Conservation (phyloP, 2,797 vertebrate species). For the Gastrophryne carolinensis region DNA sequence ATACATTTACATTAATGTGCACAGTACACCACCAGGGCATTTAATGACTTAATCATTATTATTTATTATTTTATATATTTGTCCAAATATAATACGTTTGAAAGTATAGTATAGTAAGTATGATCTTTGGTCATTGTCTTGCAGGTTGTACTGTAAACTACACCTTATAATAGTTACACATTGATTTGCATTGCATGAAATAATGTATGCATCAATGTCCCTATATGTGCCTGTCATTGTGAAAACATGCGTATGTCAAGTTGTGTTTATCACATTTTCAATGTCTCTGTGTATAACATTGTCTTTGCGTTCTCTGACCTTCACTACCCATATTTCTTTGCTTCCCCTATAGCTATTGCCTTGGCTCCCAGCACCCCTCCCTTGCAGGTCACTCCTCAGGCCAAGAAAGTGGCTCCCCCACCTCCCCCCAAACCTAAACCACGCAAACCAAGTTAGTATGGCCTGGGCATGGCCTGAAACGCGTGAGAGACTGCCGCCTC, state of each 20-base stretch:
- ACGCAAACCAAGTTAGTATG: constrained; percentile 85
- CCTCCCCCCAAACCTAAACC: constrained; percentile 81
- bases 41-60: no score
- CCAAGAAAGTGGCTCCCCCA: constrained; percentile 75
- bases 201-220: no score
- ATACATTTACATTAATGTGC: no score
- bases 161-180: no score
- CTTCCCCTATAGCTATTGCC: constrained; percentile 35
- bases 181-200: no score
- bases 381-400: constrained; percentile 74
- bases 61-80: no score
- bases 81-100: no score
- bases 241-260: neutral
- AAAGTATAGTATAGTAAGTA: no score
- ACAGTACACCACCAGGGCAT: no score
- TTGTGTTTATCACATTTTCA: no score
- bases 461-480: constrained; percentile 46
- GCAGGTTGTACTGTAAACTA: no score
- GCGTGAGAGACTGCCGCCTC: constrained; percentile 52
- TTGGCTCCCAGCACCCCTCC: constrained; percentile 57
- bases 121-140: no score
- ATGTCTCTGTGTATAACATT: neutral
- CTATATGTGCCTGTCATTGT: neutral
- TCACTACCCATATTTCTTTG: constrained; percentile 37
- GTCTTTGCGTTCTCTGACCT: constrained; percentile 23